phyloP scores from a whole-genome alignment of 2,113 vertebrate genomes.

The Carlito syrichta region DNA sequence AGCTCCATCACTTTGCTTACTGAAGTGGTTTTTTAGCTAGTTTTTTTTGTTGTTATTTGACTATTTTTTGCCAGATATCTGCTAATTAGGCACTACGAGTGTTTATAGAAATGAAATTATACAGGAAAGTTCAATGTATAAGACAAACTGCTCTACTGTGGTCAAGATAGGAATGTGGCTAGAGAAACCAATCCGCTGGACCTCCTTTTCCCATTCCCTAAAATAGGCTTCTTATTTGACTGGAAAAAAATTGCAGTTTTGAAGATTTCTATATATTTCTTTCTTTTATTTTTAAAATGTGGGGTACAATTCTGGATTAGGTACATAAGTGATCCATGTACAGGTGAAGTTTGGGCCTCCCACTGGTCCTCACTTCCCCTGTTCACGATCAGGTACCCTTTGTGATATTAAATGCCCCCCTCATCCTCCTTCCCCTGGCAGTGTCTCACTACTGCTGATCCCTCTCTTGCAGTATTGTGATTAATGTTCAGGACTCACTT shows the following conservation, averaged over 20 bases:
- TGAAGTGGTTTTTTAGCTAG: not conserved
- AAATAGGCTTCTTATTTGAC: not conserved
- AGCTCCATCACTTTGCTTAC: rapidly evolving
- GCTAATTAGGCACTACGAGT: not conserved
- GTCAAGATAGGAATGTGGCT: not conserved
- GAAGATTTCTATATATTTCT: no score
- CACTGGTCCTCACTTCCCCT: no score
- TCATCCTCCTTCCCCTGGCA: no score
- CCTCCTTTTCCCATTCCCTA: not conserved
- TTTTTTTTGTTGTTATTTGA: not conserved
- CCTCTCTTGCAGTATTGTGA: no score
- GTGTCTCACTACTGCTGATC: no score
- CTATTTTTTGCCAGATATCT: not conserved
- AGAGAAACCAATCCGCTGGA: rapidly evolving
- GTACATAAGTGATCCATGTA: no score
- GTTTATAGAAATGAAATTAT: not conserved
- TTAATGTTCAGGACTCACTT: no score
- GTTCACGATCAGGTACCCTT: no score
- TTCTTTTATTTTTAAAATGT: no score
- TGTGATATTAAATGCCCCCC: no score
- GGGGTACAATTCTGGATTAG: no score
- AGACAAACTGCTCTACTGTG: not conserved
- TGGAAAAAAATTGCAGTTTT: not conserved
- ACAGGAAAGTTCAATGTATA: not conserved
- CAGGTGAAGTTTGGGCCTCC: no score